Evolutionary conservation across 1,140 invertebrate genomes (phyloP).

Genomic region (Heliconius melpomene): DNA sequence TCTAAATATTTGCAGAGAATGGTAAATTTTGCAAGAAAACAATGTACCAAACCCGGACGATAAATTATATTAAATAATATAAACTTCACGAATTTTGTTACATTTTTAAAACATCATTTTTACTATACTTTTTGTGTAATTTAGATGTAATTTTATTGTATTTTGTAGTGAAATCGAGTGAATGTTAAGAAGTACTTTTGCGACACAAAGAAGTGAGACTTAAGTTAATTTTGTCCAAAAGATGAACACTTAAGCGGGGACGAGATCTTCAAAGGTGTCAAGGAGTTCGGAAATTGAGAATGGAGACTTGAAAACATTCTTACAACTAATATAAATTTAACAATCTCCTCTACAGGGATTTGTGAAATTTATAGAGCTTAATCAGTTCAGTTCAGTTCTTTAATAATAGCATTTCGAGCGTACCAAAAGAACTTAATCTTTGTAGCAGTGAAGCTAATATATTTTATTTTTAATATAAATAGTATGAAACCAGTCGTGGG

Average conservation of each 20-base stretch:
- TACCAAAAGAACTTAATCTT: no score
- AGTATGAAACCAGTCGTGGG: no score
- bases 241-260: conserved; percentile 58
- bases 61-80: background rate
- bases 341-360: background rate
- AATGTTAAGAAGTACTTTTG: conserved; percentile 28
- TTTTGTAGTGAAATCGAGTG: background rate
- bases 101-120: background rate
- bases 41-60: background rate
- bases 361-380: background rate
- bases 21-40: conserved; percentile 30
- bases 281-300: conserved; percentile 54
- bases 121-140: background rate
- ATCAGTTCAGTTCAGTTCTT: background rate
- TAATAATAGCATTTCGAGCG: no score
- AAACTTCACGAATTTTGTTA: background rate
- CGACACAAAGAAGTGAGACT: conserved; percentile 39
- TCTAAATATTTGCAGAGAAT: conserved; percentile 45
- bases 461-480: no score
- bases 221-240: conserved; percentile 56
- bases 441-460: no score
- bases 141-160: conserved; percentile 8
- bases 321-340: conserved; percentile 26
- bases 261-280: conserved; percentile 62
- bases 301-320: conserved; percentile 34